phyloP scores from a whole-genome alignment of 2,113 vertebrate species.

The Uropsilus gracilis region DNA sequence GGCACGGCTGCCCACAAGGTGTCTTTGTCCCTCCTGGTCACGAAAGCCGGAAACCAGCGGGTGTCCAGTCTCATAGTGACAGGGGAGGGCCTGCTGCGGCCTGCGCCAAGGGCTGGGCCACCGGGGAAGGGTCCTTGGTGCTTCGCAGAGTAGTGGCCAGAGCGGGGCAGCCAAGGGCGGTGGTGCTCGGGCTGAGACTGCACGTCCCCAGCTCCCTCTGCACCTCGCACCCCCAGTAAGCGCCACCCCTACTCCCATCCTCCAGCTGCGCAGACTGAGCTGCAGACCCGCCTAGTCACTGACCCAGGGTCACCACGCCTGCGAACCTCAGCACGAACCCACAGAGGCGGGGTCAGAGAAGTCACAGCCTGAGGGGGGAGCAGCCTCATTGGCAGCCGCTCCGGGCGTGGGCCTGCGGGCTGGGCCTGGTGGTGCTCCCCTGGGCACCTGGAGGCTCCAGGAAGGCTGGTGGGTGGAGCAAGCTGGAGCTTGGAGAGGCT shows the following conservation, averaged over 20 bases:
- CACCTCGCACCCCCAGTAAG: background rate
- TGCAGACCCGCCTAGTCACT: background rate
- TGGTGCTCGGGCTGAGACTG: background rate
- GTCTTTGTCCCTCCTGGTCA: background rate
- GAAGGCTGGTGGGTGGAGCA: background rate
- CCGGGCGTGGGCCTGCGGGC: background rate
- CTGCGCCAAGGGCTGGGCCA: background rate
- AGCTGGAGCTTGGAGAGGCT: background rate
- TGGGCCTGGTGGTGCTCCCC: background rate
- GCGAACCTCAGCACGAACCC: too few species aligned
- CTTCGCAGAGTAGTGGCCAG: too few species aligned
- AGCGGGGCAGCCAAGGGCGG: background rate
- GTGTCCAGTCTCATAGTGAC: background rate
- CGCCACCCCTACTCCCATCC: background rate
- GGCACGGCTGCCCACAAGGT: background rate
- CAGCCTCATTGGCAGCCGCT: background rate
- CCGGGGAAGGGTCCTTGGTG: background rate
- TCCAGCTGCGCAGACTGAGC: background rate
- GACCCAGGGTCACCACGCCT: background rate
- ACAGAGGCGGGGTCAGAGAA: background rate
- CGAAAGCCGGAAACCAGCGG: background rate
- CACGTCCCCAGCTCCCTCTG: too few species aligned
- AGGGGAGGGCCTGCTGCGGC: constrained; percentile 22
- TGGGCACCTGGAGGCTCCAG: too few species aligned
- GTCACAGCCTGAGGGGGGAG: background rate